A percentile compares a stretch with the other conserved stretches of the same genome.
Evolutionary conservation across 2,797 vertebrate genomes (phyloP).

Genomic region (Dermochelys coriacea): DNA sequence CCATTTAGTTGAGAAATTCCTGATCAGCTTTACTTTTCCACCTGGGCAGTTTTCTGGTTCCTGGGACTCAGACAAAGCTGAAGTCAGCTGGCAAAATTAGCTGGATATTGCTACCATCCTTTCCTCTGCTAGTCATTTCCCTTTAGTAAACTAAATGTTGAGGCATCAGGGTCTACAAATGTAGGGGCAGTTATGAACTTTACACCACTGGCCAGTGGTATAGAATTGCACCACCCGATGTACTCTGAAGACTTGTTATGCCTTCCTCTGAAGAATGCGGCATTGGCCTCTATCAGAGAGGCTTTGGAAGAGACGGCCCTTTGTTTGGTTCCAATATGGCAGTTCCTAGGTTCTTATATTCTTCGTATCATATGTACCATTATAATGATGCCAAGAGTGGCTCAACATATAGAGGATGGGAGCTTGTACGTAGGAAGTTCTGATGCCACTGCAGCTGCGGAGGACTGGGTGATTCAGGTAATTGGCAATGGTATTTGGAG

Average conservation of each 20-base stretch:
- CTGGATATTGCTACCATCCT: accelerated
- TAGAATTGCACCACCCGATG: background rate
- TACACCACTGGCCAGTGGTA: background rate
- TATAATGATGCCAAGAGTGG: background rate
- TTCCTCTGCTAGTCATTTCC: background rate
- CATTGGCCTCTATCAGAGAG: background rate
- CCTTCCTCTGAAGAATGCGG: background rate
- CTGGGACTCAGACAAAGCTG: background rate
- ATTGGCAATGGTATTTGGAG: background rate
- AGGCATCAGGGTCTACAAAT: background rate
- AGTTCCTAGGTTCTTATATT: background rate
- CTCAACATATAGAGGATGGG: background rate
- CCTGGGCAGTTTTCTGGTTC: background rate
- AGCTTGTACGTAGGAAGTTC: background rate
- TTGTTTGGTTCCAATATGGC: background rate
- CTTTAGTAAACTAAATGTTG: background rate
- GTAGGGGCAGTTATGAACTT: background rate
- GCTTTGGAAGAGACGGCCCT: background rate
- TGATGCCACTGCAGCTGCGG: background rate
- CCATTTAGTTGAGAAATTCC: background rate
- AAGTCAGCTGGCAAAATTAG: background rate
- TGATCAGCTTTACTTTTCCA: background rate
- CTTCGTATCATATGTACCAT: background rate
- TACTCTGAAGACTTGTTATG: background rate
- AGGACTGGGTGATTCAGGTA: background rate